Conservation (phyloP, 2,113 vertebrate species). For the Scartelaos histophorus region DNA sequence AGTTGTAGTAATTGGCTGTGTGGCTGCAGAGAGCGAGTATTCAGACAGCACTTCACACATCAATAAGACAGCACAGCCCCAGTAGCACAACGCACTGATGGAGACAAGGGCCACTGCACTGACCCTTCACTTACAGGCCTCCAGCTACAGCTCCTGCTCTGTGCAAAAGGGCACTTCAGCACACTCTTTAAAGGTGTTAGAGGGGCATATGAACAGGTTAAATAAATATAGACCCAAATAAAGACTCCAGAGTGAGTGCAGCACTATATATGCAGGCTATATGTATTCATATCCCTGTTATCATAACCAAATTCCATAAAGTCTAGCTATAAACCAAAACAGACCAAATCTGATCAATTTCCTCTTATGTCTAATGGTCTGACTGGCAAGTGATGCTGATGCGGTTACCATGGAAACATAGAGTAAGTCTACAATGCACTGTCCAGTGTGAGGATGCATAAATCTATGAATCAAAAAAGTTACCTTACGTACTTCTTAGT, state of each 20-base stretch:
- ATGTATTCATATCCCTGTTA: too few relatives aligned
- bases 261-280: too few relatives aligned
- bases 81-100: conserved; percentile 33
- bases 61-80: conserved; percentile 45
- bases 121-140: conserved; percentile 34
- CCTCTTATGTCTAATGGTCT: background rate
- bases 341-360: background rate
- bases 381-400: background rate
- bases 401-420: background rate
- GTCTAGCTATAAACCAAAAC: background rate
- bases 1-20: conserved; percentile 18
- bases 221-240: background rate
- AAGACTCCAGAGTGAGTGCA: background rate
- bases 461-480: background rate
- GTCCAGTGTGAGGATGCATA: background rate
- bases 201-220: background rate
- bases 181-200: conserved; percentile 1
- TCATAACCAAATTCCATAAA: background rate
- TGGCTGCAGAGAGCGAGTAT: conserved; percentile 36
- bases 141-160: conserved; percentile 1
- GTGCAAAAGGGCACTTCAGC: background rate
- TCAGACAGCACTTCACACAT: conserved; percentile 56
- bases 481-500: background rate
- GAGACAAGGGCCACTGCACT: conserved; percentile 33
- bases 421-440: background rate